Evolutionary conservation across 2,797 vertebrate genomes (phyloP), one percentile per base, ranked within the genome.

Genomic region (Myotis myotis): DNA sequence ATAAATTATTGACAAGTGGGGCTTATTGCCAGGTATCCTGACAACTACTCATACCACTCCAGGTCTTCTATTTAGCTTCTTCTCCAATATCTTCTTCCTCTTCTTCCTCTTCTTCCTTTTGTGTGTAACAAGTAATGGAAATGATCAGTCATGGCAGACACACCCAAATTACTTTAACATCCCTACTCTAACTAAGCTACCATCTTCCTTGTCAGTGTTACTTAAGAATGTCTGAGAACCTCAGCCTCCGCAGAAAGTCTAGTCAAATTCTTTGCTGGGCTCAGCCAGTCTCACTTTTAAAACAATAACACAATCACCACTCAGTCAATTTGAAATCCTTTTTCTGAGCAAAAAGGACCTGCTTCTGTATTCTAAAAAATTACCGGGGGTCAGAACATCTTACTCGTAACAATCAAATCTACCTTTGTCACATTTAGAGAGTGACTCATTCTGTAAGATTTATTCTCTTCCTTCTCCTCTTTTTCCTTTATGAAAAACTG

Each of bases 41-140:
- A 51, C 20, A 33, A 47, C 10, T 30, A 41, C 20, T 64, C 2
- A 44, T 8, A 68, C 80, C 25, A 68, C 30, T 76, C 55, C 30
- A 78, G 23, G 17, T 44, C 41, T 55, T 36, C n/a, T 44, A 0
- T 10, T 25, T 57, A 79, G 9, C 36, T 76, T 74, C 80, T 94
- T 92, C 20, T 85, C 60, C 64, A 89, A 2, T 44, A 49, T 86
- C 60, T 87, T 93, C 80, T 76, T 87, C 79, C 49, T 85, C 60
- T 87, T 93, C 80, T 76, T 87, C 79, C 49, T 85, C 44, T 70
- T 87, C 60, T 55, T 88, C 44, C 28, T 81, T 15, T 82, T 17
- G 19, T 6, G 6, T 8, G 38, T 92, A 33, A 81, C 75, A 91
- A 74, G 82, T 95, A 95, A 93, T 95, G 93, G 95, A 94, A 95